phyloP scores from a whole-genome alignment of 2,888 invertebrate genomes.

The Drosophila crucigera region DNA sequence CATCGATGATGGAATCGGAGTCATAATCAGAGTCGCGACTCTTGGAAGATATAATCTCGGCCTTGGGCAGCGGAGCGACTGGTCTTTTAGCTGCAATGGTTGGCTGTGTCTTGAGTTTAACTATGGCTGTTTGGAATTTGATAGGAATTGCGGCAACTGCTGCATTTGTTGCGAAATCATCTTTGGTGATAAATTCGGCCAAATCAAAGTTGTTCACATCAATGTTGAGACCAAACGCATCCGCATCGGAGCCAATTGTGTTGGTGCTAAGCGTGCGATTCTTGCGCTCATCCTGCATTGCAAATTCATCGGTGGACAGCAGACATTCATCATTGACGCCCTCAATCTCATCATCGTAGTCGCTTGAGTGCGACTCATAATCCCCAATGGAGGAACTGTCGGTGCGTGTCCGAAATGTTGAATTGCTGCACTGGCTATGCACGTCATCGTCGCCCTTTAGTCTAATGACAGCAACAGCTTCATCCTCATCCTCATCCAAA shows the following conservation, averaged over 20 bases:
- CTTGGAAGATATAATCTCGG: constrained; percentile 41
- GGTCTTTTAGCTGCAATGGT: background rate
- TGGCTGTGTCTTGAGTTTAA: background rate
- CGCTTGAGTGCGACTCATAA: constrained; percentile 85
- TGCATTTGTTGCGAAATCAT: constrained; percentile 73
- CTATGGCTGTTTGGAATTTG: constrained; percentile 6
- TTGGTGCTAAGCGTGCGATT: constrained; percentile 78
- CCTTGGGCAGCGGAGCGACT: constrained; percentile 12
- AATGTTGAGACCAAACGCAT: constrained; percentile 78
- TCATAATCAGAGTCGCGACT: constrained; percentile 78
- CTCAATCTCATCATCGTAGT: constrained; percentile 81
- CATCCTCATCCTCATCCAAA: constrained; percentile 46
- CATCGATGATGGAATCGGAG: constrained; percentile 84
- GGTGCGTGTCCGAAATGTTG: constrained; percentile 83
- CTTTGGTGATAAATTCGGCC: constrained; percentile 84
- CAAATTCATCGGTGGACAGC: constrained; percentile 9
- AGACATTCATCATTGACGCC: constrained; percentile 24
- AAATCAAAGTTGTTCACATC: constrained; percentile 84
- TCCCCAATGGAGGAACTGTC: constrained; percentile 84
- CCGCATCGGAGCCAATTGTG: constrained; percentile 75
- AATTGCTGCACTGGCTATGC: constrained; percentile 77
- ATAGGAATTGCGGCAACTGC: background rate
- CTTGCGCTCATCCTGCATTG: constrained; percentile 50
- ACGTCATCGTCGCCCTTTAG: constrained; percentile 57
- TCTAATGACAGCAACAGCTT: constrained; percentile 14